Base-by-base conservation (phyloP, 2,797 vertebrate species). In the Microtus obscurus region DNA sequence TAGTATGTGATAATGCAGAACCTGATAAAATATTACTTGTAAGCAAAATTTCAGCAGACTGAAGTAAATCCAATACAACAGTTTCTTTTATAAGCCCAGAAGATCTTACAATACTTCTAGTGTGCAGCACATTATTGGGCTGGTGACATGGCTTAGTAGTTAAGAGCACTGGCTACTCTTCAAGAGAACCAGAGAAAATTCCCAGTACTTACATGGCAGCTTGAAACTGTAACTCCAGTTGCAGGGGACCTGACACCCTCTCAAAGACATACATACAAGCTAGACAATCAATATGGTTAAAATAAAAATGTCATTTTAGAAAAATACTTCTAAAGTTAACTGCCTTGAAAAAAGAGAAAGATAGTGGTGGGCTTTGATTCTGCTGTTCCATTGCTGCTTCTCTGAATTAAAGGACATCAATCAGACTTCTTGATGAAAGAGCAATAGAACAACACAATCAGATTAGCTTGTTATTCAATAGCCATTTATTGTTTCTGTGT, bases 381-480 rank as follows among this genome's bases (percentile, higher is more conserved):
- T 78, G 94, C 45, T 92, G 88, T 25, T 81, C 80, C 82, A 56
- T 48, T 81, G 85, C 53, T 88, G 11, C 83, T 85, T 85, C 85
- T 83, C 89, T 91, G 87, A 81, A 6, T 34, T 85, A 71, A 77
- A 82, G 43, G 87, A 73, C 51, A 69, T 48, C 53, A 63, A 48
- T 48, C 82, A 83, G 92, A 78, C 67, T 88, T 92, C 92, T 43
- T 51, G 19, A 61, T 73, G 80, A 56, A 88, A 89, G 51, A 94
- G 96, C 83, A 73, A 86, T 0, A 83, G 92, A 79, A 83, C 86
- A 87, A 45, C 91, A 80, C 63, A 87, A 89, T 83, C 92, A 91
- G 79, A 85, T 85, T 79, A n/a, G 73, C 51, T 27, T 92, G 21
- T 69, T 53, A 81, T 40, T 79, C 83, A 87, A 81, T 56, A 56